These are phyloP conservation scores for Ptilodon capucinus DNA, from an alignment of 2,888 invertebrate species.

Conservation along the genomic window DNA sequence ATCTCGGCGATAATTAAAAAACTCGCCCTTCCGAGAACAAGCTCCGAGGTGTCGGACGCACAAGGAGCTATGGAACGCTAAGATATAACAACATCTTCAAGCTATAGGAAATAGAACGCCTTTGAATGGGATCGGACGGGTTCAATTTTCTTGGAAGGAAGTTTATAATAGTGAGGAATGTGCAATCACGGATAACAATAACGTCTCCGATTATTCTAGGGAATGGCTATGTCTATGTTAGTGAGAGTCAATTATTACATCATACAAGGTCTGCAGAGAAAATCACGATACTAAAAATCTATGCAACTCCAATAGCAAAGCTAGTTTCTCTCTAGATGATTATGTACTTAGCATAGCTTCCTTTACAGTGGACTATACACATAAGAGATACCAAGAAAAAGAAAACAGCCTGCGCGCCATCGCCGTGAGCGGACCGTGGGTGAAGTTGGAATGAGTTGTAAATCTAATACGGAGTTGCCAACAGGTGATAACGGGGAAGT, in stretches of 20 bases:
- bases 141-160: too few relatives aligned
- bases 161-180: too few relatives aligned
- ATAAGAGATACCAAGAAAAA: slow-evolving; percentile 6
- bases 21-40: slow-evolving; percentile 39
- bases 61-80: slow-evolving; percentile 8
- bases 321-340: too few relatives aligned
- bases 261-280: too few relatives aligned
- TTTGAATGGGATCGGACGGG: too few relatives aligned
- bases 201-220: too few relatives aligned
- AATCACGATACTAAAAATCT: too few relatives aligned
- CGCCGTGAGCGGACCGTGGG: slow-evolving; percentile 8
- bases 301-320: too few relatives aligned
- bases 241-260: too few relatives aligned
- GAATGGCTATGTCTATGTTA: too few relatives aligned
- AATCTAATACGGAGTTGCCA: slow-evolving; percentile 27
- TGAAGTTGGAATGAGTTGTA: slow-evolving; percentile 35
- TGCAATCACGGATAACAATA: too few relatives aligned
- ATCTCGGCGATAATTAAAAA: slow-evolving; percentile 64
- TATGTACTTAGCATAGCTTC: background rate
- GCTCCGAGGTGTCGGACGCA: slow-evolving; percentile 22
- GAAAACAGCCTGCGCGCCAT: slow-evolving; percentile 8
- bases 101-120: too few relatives aligned
- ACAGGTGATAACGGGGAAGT: slow-evolving; percentile 39
- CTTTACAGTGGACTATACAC: slow-evolving; percentile 2
- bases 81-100: background rate